Conservation (phyloP, 2,888 invertebrate species). For the Drosophila vallismaia region DNA sequence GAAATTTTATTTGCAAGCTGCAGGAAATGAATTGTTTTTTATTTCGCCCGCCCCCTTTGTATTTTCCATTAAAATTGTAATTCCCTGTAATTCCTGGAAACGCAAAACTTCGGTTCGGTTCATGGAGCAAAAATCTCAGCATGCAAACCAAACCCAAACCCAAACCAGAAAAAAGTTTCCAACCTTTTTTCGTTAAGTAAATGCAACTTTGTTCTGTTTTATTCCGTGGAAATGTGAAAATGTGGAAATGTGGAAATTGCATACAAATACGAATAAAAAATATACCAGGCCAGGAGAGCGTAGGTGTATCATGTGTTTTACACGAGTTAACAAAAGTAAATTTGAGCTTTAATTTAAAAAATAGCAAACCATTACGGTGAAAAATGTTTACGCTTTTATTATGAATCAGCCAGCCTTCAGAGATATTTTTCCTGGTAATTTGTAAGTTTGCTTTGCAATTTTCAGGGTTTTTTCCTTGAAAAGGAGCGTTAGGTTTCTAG, state of each 20-base stretch:
- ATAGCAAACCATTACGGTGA: not conserved
- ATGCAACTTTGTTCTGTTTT: not conserved
- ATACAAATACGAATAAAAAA: not conserved
- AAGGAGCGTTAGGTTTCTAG: too few species aligned
- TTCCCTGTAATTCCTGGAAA: not conserved
- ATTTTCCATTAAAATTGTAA: not conserved
- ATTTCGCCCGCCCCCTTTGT: too few species aligned
- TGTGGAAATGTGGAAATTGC: not conserved
- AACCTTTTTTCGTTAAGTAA: not conserved
- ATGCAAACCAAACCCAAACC: too few species aligned
- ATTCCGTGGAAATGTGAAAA: not conserved
- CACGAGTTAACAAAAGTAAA: not conserved
- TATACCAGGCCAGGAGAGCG: not conserved
- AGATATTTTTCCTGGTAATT: not conserved
- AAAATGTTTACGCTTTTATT: not conserved
- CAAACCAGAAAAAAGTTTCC: not conserved
- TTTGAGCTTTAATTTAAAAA: not conserved
- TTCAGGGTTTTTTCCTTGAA: not conserved
- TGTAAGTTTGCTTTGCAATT: not conserved
- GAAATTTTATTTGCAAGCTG: not conserved
- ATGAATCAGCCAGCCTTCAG: not conserved
- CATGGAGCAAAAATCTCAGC: too few species aligned
- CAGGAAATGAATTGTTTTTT: not conserved
- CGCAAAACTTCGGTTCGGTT: not conserved
- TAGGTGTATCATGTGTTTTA: not conserved